phyloP scores from a whole-genome alignment of 1,140 invertebrate species.

The Eciton burchellii region DNA sequence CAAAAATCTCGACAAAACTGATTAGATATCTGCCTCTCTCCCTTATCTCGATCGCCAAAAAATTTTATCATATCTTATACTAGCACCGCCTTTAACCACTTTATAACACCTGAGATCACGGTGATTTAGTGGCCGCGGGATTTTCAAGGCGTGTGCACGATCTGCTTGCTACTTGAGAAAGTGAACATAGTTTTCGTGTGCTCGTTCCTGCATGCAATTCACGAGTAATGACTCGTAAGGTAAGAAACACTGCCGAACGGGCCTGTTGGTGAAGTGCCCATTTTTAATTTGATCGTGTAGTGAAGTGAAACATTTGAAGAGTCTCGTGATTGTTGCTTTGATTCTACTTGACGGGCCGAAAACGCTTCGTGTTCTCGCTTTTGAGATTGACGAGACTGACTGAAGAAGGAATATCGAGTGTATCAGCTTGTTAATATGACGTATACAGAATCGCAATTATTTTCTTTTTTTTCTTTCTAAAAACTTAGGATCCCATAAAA shows the following conservation, averaged over 20 bases:
- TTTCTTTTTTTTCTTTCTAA: not conserved
- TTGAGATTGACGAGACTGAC: not conserved
- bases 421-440: not conserved
- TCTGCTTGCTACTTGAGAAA: conserved; percentile 45
- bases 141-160: conserved; percentile 58
- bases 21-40: conserved; percentile 44
- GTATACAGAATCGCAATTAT: not conserved
- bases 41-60: conserved; percentile 31
- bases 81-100: conserved; percentile 28
- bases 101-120: conserved; percentile 48
- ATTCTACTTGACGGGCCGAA: conserved; percentile 9
- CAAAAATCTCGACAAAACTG: conserved; percentile 3
- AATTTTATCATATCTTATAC: conserved; percentile 19
- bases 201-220: conserved; percentile 46
- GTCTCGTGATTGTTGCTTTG: conserved; percentile 18
- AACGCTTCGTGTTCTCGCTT: conserved; percentile 2
- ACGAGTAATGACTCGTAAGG: conserved; percentile 39
- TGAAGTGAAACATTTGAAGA: conserved; percentile 10
- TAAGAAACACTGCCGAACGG: conserved; percentile 32
- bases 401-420: not conserved
- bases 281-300: conserved; percentile 36
- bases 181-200: conserved; percentile 25
- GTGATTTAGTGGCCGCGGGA: conserved; percentile 33
- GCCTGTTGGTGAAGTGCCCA: conserved; percentile 14
- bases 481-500: not conserved